A percentile compares a stretch with the other conserved stretches of the same genome.
Evolutionary conservation across 2,888 invertebrate species (phyloP).

Genomic region (Eilema sororculum): DNA sequence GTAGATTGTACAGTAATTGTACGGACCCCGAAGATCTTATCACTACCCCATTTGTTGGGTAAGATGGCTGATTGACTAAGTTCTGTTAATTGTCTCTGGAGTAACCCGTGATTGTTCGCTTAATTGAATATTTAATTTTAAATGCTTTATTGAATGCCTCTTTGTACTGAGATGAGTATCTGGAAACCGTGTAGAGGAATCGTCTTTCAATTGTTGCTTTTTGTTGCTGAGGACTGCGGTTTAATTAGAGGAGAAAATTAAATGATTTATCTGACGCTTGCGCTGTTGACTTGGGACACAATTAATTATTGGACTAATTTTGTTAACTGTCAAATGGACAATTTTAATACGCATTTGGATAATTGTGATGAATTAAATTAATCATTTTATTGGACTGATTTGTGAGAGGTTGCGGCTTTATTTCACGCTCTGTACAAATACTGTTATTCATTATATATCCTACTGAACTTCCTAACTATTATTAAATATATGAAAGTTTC

Average conservation of each 20-base stretch:
- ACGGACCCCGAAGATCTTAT: constrained; percentile 66
- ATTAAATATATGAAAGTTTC: no score
- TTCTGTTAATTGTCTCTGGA: constrained; percentile 59
- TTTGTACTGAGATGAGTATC: constrained; percentile 25
- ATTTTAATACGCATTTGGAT: background rate
- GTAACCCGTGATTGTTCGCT: constrained; percentile 35
- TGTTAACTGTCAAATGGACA: background rate
- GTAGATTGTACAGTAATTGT: constrained; percentile 70
- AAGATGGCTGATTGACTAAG: constrained; percentile 65
- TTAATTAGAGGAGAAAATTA: constrained; percentile 3
- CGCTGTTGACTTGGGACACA: background rate
- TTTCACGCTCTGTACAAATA: background rate
- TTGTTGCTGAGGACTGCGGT: constrained; percentile 9
- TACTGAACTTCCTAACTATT: no score
- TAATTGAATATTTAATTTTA: constrained; percentile 55
- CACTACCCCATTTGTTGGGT: constrained; percentile 62
- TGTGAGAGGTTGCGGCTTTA: background rate
- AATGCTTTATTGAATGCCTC: constrained; percentile 42
- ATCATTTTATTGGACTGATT: background rate
- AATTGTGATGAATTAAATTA: background rate
- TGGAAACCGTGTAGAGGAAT: constrained; percentile 14
- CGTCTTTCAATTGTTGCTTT: constrained; percentile 7
- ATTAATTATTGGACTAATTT: background rate
- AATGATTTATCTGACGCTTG: constrained; percentile 5
- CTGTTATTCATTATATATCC: background rate